Percentiles rank a stretch among this genome's conserved stretches.
These are phyloP conservation scores for Schizaphis graminum DNA, from an alignment of 2,888 invertebrate genomes.

Conservation along the genomic window DNA sequence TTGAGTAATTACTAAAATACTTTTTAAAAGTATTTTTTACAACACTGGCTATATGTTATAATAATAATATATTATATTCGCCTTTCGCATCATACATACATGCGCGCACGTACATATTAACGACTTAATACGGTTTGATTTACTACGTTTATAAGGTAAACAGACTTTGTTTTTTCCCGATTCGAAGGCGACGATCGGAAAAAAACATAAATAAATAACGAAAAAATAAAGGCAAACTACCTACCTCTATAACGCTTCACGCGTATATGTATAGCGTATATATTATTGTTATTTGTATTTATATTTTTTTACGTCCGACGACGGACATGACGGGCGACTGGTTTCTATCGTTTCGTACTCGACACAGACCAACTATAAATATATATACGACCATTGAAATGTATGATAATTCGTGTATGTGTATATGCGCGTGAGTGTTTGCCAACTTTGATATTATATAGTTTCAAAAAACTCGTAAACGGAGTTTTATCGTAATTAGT, in stretches of 20 bases:
- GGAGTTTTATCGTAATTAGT: slow-evolving; percentile 30
- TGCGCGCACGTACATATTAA: neutral
- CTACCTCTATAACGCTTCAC: neutral
- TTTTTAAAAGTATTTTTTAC: too few relatives aligned
- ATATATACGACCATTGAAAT: neutral
- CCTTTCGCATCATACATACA: neutral
- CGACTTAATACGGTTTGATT: slow-evolving; percentile 31
- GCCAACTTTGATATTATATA: slow-evolving; percentile 17
- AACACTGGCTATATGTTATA: too few relatives aligned
- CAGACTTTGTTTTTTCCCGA: slow-evolving; percentile 21
- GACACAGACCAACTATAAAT: slow-evolving; percentile 27
- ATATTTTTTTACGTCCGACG: slow-evolving; percentile 31
- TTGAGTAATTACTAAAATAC: too few relatives aligned
- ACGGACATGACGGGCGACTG: slow-evolving; percentile 38
- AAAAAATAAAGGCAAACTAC: slow-evolving; percentile 4
- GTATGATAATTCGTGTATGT: neutral
- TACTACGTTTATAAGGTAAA: slow-evolving; percentile 18
- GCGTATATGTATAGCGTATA: neutral
- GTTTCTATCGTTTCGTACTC: slow-evolving; percentile 42
- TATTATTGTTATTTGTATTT: slow-evolving; percentile 35
- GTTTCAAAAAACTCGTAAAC: slow-evolving; percentile 22
- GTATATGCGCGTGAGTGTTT: neutral
- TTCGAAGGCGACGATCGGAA: slow-evolving; percentile 14
- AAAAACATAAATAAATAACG: slow-evolving; percentile 50
- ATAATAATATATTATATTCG: slow-evolving; percentile 14